These are phyloP conservation scores for Trichogramma pretiosum DNA, from an alignment of 1,140 invertebrate genomes.

Conservation along the genomic window DNA sequence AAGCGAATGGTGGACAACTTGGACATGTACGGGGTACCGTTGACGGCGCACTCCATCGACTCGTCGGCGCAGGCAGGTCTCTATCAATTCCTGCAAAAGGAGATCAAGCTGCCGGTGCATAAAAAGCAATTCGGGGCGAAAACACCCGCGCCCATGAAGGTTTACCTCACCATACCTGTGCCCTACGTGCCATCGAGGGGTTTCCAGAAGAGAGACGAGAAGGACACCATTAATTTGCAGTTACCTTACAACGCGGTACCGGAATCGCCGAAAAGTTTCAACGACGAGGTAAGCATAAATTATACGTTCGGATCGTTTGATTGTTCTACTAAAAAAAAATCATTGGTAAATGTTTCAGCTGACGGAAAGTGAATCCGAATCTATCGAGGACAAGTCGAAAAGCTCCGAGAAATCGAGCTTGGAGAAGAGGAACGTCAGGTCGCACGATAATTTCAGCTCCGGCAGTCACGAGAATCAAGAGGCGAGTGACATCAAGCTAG, in stretches of 20 bases:
- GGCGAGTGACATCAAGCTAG: no score
- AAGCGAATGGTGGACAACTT: background rate
- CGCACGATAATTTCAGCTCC: no score
- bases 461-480: no score
- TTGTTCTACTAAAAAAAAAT: no score
- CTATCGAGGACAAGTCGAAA: no score
- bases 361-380: no score
- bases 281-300: conserved; percentile 6
- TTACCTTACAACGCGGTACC: background rate
- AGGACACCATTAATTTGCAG: background rate
- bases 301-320: background rate
- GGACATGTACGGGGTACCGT: background rate
- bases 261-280: background rate
- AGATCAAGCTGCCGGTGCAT: conserved; percentile 33
- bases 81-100: background rate
- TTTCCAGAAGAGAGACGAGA: background rate
- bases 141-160: conserved; percentile 35
- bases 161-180: conserved; percentile 39
- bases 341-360: no score
- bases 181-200: conserved; percentile 24
- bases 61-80: background rate
- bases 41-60: background rate
- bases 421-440: no score
- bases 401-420: no score
- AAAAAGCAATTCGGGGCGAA: conserved; percentile 46